phyloP scores from a whole-genome alignment of 2,888 invertebrate species.

The Phlogophora meticulosa region DNA sequence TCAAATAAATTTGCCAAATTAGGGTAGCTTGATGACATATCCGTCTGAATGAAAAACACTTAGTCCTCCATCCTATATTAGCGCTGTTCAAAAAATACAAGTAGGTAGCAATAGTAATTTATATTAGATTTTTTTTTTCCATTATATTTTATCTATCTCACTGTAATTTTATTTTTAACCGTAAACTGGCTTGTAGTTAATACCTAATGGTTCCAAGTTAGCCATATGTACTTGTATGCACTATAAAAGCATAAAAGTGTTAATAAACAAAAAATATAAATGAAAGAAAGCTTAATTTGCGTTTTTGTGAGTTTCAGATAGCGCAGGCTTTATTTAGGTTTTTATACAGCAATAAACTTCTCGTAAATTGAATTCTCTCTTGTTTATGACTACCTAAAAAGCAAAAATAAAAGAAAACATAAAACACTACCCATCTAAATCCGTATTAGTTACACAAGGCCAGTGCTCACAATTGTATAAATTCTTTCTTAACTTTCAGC shows the following conservation, averaged over 20 bases:
- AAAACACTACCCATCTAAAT: slow-evolving; percentile 33
- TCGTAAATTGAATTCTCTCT: slow-evolving; percentile 47
- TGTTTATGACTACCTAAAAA: slow-evolving; percentile 43
- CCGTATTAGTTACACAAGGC: slow-evolving; percentile 25
- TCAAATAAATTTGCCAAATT: too few species aligned
- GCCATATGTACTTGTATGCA: too few species aligned
- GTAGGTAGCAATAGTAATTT: too few species aligned
- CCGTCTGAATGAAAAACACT: too few species aligned
- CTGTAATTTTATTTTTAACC: too few species aligned
- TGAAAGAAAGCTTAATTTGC: not conserved
- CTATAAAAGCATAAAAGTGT: slow-evolving; percentile 14
- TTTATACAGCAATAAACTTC: slow-evolving; percentile 45
- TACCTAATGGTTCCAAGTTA: too few species aligned
- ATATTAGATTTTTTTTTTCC: too few species aligned
- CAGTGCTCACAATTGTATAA: not conserved
- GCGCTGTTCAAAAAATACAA: too few species aligned
- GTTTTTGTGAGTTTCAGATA: slow-evolving; percentile 12
- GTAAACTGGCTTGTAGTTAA: too few species aligned
- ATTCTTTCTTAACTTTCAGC: not conserved
- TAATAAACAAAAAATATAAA: slow-evolving; percentile 32
- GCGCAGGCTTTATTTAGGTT: slow-evolving; percentile 26
- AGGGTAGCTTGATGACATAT: too few species aligned
- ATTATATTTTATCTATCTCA: too few species aligned
- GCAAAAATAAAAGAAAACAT: slow-evolving; percentile 45
- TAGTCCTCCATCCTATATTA: too few species aligned